Conservation (phyloP, 2,888 invertebrate species). For the Synanthedon vespiformis region DNA sequence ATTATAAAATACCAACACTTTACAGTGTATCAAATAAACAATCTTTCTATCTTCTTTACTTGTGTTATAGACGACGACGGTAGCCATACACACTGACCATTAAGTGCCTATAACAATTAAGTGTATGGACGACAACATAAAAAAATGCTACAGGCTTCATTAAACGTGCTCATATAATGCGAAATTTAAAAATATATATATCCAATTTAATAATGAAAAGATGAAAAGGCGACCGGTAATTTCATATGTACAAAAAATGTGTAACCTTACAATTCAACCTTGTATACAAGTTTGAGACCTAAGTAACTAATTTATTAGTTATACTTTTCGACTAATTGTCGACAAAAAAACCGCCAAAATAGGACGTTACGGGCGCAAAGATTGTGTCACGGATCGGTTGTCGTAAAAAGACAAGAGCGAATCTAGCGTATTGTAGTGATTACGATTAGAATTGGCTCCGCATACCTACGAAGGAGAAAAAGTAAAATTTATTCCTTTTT, state of each 20-base stretch:
- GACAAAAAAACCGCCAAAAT: constrained; percentile 4
- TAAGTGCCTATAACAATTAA: not conserved
- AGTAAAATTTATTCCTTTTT: too few species aligned
- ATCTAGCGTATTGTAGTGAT: not conserved
- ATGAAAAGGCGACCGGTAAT: not conserved
- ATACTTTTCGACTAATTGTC: constrained; percentile 4
- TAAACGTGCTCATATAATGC: too few species aligned
- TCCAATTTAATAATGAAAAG: not conserved
- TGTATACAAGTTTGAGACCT: constrained; percentile 3
- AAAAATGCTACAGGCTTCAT: too few species aligned
- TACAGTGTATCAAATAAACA: too few species aligned
- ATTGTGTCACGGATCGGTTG: constrained; percentile 4
- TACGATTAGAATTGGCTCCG: not conserved
- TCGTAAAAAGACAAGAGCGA: not conserved
- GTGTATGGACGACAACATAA: not conserved
- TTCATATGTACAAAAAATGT: not conserved
- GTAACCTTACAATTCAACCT: not conserved
- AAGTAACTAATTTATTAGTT: constrained; percentile 5
- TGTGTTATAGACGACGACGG: too few species aligned
- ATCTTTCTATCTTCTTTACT: too few species aligned
- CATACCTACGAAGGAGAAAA: too few species aligned
- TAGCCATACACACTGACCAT: too few species aligned
- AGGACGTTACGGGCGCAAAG: constrained; percentile 2
- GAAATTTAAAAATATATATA: not conserved
- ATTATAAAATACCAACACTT: too few species aligned